Evolutionary conservation across 2,797 vertebrate species (phyloP).

Genomic region (Propithecus perrieri): DNA sequence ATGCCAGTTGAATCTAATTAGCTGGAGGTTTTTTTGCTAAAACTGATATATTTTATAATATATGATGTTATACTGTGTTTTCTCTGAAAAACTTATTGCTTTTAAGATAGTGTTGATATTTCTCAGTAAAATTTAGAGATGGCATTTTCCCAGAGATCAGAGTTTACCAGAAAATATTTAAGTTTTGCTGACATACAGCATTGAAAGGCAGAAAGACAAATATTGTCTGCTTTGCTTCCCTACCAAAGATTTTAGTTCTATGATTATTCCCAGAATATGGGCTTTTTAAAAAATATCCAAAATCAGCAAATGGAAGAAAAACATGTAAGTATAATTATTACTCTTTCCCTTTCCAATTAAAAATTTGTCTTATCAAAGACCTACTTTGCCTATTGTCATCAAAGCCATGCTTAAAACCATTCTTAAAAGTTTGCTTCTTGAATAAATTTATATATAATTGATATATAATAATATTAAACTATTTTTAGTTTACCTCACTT

Average conservation of each 20-base stretch:
- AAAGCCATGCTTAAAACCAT: not conserved
- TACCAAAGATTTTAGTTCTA: not conserved
- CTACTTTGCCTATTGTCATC: not conserved
- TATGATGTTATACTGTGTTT: not conserved
- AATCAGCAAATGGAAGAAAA: conserved; percentile 19
- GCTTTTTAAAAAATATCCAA: conserved; percentile 27
- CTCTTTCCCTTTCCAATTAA: not conserved
- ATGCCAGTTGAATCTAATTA: not conserved
- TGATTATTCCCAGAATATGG: not conserved
- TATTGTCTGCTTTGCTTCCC: not conserved
- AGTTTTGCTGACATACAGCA: not conserved
- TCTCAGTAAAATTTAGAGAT: not conserved
- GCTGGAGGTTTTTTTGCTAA: not conserved
- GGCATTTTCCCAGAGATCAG: not conserved
- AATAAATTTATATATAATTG: not conserved
- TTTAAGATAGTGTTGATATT: not conserved
- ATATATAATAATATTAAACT: not conserved
- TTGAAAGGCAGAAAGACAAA: not conserved
- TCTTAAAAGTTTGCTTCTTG: not conserved
- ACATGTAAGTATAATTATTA: not conserved
- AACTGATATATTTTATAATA: not conserved
- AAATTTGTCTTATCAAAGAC: not conserved
- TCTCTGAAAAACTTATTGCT: not conserved
- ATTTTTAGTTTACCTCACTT: not conserved
- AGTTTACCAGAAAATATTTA: not conserved